A percentile compares a stretch with the other conserved stretches of the same genome.
Conservation (phyloP, 2,113 vertebrate genomes). For the Atlantisia rogersi region DNA sequence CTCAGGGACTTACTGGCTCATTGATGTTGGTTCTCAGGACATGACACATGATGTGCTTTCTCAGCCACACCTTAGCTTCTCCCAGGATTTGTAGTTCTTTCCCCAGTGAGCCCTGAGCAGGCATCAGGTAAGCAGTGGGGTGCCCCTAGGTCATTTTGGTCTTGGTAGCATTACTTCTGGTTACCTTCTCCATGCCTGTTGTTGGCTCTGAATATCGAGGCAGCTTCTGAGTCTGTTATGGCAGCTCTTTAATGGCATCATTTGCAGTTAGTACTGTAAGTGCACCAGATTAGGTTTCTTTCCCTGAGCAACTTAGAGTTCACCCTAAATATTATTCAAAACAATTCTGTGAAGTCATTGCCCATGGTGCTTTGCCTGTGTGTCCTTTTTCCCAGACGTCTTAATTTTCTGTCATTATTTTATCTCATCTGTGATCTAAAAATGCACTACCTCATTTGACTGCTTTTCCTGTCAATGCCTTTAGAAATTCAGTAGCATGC, state of each 20-base stretch:
- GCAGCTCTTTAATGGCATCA: neutral
- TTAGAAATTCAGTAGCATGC: too few relatives aligned
- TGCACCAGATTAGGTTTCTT: neutral
- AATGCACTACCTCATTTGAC: neutral
- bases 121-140: neutral
- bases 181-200: neutral
- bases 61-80: neutral
- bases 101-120: neutral
- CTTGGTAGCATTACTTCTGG: neutral
- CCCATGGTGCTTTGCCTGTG: neutral
- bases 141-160: neutral
- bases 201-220: neutral
- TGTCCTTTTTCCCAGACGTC: neutral
- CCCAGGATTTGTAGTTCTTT: neutral
- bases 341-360: neutral
- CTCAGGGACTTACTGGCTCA: neutral
- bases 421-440: neutral
- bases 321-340: neutral
- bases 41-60: neutral
- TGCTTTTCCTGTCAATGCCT: neutral
- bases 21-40: neutral
- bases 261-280: neutral
- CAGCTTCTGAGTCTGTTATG: neutral
- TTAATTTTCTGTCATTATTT: neutral
- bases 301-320: neutral